Percentiles rank a stretch among this genome's conserved stretches.
These are phyloP conservation scores for Myripristis murdjan DNA, from an alignment of 2,797 vertebrate species.

Conservation along the genomic window DNA sequence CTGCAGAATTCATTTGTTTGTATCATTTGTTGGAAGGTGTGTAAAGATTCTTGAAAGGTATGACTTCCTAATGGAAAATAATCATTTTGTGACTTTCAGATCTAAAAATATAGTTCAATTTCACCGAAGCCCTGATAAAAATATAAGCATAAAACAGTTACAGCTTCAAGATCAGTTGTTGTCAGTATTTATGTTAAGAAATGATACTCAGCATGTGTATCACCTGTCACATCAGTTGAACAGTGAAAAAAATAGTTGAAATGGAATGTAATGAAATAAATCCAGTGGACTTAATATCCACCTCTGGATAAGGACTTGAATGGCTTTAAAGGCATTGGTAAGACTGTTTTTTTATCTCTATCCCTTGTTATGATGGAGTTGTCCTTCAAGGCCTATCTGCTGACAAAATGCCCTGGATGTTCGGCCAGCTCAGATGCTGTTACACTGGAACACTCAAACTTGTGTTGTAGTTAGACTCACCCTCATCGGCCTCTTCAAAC, in stretches of 20 bases:
- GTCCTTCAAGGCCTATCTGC: neutral
- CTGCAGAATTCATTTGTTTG: conserved; percentile 5
- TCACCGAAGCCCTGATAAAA: neutral
- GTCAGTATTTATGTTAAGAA: neutral
- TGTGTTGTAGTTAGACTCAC: neutral
- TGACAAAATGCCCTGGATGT: neutral
- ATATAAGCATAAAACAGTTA: neutral
- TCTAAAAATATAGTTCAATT: conserved; percentile 13
- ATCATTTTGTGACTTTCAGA: neutral
- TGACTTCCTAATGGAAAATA: neutral
- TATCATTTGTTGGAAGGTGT: conserved; percentile 10
- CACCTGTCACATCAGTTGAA: neutral
- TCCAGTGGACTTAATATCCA: neutral
- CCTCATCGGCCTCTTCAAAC: neutral
- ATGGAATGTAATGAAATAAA: neutral
- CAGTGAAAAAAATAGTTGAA: neutral
- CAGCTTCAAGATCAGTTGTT: neutral
- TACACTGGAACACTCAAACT: neutral
- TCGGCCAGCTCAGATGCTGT: neutral
- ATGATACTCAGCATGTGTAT: neutral
- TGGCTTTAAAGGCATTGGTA: neutral
- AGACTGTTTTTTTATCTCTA: neutral
- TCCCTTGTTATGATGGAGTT: neutral
- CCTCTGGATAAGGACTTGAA: neutral
- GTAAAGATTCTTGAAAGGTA: neutral